Conservation (phyloP, 2,797 vertebrate species). For the Miichthys miiuy region DNA sequence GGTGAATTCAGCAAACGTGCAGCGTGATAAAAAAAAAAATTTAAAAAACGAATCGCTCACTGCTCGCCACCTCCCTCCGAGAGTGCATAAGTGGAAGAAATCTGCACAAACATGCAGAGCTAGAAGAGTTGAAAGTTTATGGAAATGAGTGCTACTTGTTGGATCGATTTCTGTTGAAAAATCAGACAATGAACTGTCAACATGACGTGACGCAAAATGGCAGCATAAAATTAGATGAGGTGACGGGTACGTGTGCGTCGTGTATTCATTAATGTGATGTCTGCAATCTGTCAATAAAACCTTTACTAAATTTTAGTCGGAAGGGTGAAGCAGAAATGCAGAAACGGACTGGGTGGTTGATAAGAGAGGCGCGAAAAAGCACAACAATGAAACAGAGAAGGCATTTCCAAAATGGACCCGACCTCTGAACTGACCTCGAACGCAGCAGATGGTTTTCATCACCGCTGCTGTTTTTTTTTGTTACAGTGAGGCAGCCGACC, state of each 20-base stretch:
- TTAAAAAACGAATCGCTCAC: background rate
- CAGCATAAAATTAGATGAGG: background rate
- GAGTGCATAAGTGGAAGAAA: background rate
- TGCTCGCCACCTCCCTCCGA: background rate
- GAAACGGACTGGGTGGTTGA: background rate
- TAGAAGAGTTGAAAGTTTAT: slow-evolving; percentile 5
- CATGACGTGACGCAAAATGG: background rate
- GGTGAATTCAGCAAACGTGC: slow-evolving; percentile 17
- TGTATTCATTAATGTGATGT: background rate
- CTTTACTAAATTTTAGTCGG: background rate
- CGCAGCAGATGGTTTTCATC: slow-evolving; percentile 48
- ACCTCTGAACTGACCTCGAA: slow-evolving; percentile 30
- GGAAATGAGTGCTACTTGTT: slow-evolving; percentile 19
- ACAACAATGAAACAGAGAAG: background rate
- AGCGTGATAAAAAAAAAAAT: slow-evolving; percentile 4
- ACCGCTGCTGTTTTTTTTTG: slow-evolving; percentile 31
- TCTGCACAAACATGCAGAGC: background rate
- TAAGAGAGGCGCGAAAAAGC: background rate
- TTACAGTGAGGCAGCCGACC: background rate
- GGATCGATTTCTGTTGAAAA: background rate
- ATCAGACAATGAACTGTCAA: background rate
- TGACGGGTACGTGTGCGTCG: background rate
- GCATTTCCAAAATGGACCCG: background rate
- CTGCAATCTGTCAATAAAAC: background rate
- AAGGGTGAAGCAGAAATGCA: background rate